Evolutionary conservation across 2,888 invertebrate species (phyloP).

Genomic region (Mystacides longicornis): DNA sequence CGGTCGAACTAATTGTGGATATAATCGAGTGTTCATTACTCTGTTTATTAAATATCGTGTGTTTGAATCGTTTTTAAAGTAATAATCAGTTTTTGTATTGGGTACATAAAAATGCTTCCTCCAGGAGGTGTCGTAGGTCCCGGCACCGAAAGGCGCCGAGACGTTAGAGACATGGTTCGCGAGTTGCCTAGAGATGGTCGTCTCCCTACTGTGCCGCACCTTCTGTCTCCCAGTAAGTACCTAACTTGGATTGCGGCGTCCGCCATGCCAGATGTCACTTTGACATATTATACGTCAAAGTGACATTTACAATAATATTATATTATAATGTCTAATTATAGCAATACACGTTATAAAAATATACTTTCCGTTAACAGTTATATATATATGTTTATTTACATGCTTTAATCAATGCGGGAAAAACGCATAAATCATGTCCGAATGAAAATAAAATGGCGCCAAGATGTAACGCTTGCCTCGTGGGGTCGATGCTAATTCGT

Average conservation of each 20-base stretch:
- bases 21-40: conserved; percentile 8
- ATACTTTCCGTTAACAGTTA: too few relatives aligned
- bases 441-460: conserved; percentile 50
- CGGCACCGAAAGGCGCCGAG: conserved; percentile 39
- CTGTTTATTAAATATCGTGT: conserved; percentile 5
- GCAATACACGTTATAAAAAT: background rate
- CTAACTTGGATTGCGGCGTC: conserved; percentile 30
- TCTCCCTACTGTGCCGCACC: conserved; percentile 40
- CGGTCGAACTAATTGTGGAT: conserved; percentile 1
- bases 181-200: conserved; percentile 45
- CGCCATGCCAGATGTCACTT: conserved; percentile 39
- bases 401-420: background rate
- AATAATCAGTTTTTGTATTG: background rate
- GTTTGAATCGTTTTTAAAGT: conserved; percentile 9
- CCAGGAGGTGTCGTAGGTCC: conserved; percentile 24
- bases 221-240: conserved; percentile 42
- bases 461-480: conserved; percentile 28
- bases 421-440: conserved; percentile 3
- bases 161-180: conserved; percentile 43
- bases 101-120: conserved; percentile 22
- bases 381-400: background rate
- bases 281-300: conserved; percentile 47
- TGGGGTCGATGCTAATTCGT: conserved; percentile 16
- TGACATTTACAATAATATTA: conserved; percentile 37
- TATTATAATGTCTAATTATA: background rate